Base-by-base conservation (phyloP, 2,888 invertebrate species). In the Julus scanicus region DNA sequence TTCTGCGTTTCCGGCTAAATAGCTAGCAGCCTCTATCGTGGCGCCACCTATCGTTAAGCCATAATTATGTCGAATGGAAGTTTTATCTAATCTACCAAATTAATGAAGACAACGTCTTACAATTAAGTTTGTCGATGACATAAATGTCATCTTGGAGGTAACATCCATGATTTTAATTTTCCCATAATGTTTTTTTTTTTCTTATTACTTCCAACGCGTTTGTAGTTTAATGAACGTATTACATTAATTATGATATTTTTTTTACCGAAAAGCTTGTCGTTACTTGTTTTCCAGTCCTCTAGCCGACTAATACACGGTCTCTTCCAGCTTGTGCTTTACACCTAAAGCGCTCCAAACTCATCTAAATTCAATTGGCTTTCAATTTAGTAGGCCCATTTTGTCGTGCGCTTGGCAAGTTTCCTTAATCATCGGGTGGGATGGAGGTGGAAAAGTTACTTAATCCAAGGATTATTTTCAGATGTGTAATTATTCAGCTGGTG, bases 401-500 rank as follows among this genome's bases (percentile, higher is more conserved):
- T 71, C 71, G 71, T 17, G 57, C 15, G 57, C 57, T 57, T 57
- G 17, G n/a, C 71, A 20, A 71, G 71, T 29, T 71, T 29, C 71
- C 71, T 71, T 71, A 71, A 71, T 71, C 71, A 71, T 71, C 20
- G 71, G 20, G 71, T 71, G 71, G 71, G 71, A 71, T 71, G 71
- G 6, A 71, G 71, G 71, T 71, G 71, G 71, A 71, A 71, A 71
- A 71, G 4, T 71, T 71, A 8, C 71, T 71, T 20, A 71, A 20
- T 15, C 71, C 71, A 5, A 4, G 71, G 71, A 71, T 71, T 71
- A 71, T 71, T 71, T 71, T 71, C 71, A 71, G 71, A 71, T 71
- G 71, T 71, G 71, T 71, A 71, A 71, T 71, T 71, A 71, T 71
- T 71, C 71, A n/a, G 71, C 71, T 71, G 71, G 71, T 71, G 71